Evolutionary conservation across 2,888 invertebrate species (phyloP).

Genomic region (Drosophila anomalata): DNA sequence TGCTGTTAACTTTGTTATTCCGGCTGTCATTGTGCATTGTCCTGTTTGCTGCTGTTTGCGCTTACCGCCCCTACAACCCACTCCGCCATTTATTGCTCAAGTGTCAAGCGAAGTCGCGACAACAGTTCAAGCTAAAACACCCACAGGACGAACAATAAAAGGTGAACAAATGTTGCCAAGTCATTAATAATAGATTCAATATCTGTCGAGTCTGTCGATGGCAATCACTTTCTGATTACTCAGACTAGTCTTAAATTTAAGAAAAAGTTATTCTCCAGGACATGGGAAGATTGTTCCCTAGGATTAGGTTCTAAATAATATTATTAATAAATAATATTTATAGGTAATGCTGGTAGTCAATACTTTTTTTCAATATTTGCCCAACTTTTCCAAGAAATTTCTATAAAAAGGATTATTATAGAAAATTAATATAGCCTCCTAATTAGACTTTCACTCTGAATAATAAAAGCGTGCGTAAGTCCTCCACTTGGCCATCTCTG

Average conservation of each 20-base stretch:
- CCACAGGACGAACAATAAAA: slow-evolving; percentile 21
- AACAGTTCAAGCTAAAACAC: slow-evolving; percentile 58
- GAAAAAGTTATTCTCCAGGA: neutral
- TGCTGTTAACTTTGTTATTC: neutral
- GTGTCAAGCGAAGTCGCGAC: slow-evolving; percentile 47
- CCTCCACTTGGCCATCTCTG: slow-evolving; percentile 8
- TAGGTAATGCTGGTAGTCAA: neutral
- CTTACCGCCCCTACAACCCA: neutral
- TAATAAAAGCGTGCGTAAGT: slow-evolving; percentile 15
- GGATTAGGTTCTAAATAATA: too few species aligned
- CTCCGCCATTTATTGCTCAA: slow-evolving; percentile 37
- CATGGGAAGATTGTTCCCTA: neutral
- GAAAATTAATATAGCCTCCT: neutral
- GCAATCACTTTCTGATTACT: neutral
- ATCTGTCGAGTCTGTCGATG: slow-evolving; percentile 3
- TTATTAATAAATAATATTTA: too few species aligned
- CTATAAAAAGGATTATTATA: neutral
- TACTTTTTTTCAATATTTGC: neutral
- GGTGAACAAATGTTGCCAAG: slow-evolving; percentile 20
- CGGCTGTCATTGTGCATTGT: slow-evolving; percentile 23
- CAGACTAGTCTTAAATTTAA: neutral
- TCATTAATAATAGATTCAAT: slow-evolving; percentile 26
- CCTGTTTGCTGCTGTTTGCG: slow-evolving; percentile 30
- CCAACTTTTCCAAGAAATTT: neutral
- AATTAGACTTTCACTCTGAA: neutral